These are phyloP conservation scores for Nowickia ferox DNA, from an alignment of 2,888 invertebrate genomes.

Conservation along the genomic window DNA sequence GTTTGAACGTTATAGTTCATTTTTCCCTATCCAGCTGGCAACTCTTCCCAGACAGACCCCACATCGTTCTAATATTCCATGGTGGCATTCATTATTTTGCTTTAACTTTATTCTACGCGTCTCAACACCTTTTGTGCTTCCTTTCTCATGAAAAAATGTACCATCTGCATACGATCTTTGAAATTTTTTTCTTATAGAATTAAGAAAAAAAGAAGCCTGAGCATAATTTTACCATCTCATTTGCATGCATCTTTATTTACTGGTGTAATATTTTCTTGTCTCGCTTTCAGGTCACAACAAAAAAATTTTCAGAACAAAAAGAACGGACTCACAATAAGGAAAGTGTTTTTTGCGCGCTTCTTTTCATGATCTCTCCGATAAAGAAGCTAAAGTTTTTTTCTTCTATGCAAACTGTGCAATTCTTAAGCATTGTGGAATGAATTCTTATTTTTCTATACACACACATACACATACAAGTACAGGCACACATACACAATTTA, in stretches of 20 bases:
- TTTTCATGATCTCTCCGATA: conserved; percentile 53
- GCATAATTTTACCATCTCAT: conserved; percentile 36
- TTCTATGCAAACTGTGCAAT: conserved; percentile 33
- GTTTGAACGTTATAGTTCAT: too few species aligned
- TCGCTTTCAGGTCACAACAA: conserved; percentile 43
- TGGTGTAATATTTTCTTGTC: conserved; percentile 23
- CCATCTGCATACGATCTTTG: conserved; percentile 52
- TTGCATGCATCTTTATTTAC: conserved; percentile 20
- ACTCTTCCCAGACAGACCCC: conserved; percentile 25
- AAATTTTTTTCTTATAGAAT: conserved; percentile 19
- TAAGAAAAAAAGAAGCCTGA: conserved; percentile 37
- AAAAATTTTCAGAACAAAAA: conserved; percentile 3
- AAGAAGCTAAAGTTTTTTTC: conserved; percentile 47
- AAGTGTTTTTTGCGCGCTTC: conserved; percentile 59
- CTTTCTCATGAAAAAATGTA: conserved; percentile 21
- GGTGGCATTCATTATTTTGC: conserved; percentile 13
- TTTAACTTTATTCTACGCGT: conserved; percentile 1
- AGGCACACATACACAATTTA: background rate
- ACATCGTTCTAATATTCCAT: conserved; percentile 6
- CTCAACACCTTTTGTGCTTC: conserved; percentile 38
- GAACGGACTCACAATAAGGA: conserved; percentile 37
- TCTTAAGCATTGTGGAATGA: conserved; percentile 15
- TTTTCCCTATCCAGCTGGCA: background rate
- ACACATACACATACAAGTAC: background rate
- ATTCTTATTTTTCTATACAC: background rate